Base-by-base conservation (phyloP, 2,888 invertebrate genomes). In the Crematogaster levior region DNA sequence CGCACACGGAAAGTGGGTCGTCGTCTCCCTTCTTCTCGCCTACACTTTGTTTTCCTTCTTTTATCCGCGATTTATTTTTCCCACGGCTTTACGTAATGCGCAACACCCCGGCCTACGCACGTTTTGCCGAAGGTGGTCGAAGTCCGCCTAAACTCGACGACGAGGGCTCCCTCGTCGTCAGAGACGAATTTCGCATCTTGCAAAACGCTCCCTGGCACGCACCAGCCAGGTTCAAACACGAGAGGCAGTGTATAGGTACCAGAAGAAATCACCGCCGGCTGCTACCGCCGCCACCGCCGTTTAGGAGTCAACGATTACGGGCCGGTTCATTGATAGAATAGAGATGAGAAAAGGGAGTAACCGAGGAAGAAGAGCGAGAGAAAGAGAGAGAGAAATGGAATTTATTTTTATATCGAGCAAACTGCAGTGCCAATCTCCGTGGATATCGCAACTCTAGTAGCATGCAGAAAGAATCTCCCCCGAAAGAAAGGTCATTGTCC, bases 191-290 rank as follows among this genome's bases (percentile, higher is more conserved):
- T 91, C 90, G 89, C 91, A 92, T 91, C 90, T 92, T 92, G 90
- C 91, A 91, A 92, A 92, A 92, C 88, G 84, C 86, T 90, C 87
- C 81, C 88, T 88, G 90, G 89, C 89, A 89, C 89, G 84, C 82
- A 86, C 70, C 66, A 63, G 48, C 83, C 66, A n/a, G n/a, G 82
- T 81, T 66, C 68, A 60, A 68, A 60, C 60, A 56, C 61, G 48
- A 80, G 75, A 81, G 73, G 46, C 43, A 79, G 43, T 34, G n/a
- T n/a, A n/a, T n/a, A n/a, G 43, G 46, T 53, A 77, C 53, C 77
- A 66, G 60, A 46, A 48, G 65, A 24, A 65, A 40, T 56, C 65
- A 21, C 30, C 18, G 63, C 12, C 56, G 27, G n/a, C 58, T 48
- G 48, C 34, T 48, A 56, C n/a, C n/a, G 82, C 58, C 65, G 77